A percentile compares a stretch with the other conserved stretches of the same genome.
Evolutionary conservation across 2,888 invertebrate genomes (phyloP).

Genomic region (Stenolophus ochropezus): DNA sequence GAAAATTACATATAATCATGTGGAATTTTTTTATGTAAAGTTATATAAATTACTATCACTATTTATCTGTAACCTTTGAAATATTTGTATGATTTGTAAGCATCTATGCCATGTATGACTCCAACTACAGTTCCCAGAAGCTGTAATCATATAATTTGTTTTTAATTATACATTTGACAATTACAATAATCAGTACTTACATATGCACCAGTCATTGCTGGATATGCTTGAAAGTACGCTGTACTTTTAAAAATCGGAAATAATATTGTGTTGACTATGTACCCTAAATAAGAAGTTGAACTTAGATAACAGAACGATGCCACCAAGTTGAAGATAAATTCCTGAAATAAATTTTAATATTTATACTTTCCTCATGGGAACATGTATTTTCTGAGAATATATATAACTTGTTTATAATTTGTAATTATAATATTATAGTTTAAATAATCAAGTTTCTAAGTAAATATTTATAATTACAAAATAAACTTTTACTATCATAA

Average conservation of each 20-base stretch:
- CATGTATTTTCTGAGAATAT: slow-evolving; percentile 38
- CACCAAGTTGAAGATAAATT: slow-evolving; percentile 85
- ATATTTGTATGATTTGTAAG: slow-evolving; percentile 84
- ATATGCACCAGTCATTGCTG: slow-evolving; percentile 91
- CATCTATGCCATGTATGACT: slow-evolving; percentile 85
- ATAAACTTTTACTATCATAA: background rate
- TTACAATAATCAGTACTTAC: slow-evolving; percentile 76
- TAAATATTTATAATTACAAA: background rate
- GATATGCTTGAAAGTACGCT: slow-evolving; percentile 87
- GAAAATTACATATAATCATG: too few relatives aligned
- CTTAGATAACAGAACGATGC: slow-evolving; percentile 87
- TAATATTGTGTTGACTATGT: slow-evolving; percentile 85
- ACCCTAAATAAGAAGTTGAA: slow-evolving; percentile 86
- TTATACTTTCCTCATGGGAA: slow-evolving; percentile 9
- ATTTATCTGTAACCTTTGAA: slow-evolving; percentile 78
- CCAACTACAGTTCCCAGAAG: slow-evolving; percentile 86
- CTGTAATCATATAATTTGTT: slow-evolving; percentile 75
- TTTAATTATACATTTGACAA: background rate
- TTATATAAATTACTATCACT: background rate
- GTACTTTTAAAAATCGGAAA: slow-evolving; percentile 84
- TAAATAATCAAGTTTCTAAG: background rate
- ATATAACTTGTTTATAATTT: background rate
- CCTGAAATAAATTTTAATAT: slow-evolving; percentile 76
- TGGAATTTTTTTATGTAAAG: background rate
- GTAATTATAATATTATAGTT: background rate